A percentile compares a stretch with the other conserved stretches of the same genome.
These are phyloP conservation scores for Macrotis lagotis DNA, from an alignment of 2,113 vertebrate genomes.

Conservation along the genomic window DNA sequence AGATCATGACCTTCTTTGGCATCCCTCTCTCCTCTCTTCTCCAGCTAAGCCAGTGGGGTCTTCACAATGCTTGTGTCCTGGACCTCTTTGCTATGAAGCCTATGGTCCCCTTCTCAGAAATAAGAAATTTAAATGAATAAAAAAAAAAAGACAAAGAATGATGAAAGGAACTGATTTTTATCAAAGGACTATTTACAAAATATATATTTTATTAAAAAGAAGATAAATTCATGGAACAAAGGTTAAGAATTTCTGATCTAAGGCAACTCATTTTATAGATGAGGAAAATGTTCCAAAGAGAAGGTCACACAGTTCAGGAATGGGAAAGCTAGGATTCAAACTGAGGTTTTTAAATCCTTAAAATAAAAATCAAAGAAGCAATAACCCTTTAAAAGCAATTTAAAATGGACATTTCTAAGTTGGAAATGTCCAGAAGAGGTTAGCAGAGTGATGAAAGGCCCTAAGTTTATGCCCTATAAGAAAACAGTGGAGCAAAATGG, in stretches of 20 bases:
- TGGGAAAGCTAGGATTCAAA: background rate
- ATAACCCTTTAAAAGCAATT: background rate
- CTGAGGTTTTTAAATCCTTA: background rate
- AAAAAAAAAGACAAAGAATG: background rate
- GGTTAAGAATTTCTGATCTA: background rate
- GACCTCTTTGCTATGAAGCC: background rate
- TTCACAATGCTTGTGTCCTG: background rate
- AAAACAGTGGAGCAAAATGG: background rate
- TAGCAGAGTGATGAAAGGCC: background rate
- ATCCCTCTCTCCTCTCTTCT: background rate
- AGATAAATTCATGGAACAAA: background rate
- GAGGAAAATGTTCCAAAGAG: background rate
- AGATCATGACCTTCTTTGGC: background rate
- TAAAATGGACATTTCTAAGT: background rate
- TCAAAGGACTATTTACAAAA: background rate
- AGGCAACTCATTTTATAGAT: background rate
- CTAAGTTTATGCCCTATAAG: background rate
- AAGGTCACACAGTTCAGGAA: background rate
- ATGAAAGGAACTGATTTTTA: background rate
- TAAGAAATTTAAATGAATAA: background rate
- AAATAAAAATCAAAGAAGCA: background rate
- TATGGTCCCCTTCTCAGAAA: background rate
- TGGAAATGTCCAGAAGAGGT: background rate
- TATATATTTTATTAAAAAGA: too few relatives aligned
- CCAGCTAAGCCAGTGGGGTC: background rate